Evolutionary conservation across 2,797 vertebrate genomes (phyloP).

Genomic region (Xerus rutilus): DNA sequence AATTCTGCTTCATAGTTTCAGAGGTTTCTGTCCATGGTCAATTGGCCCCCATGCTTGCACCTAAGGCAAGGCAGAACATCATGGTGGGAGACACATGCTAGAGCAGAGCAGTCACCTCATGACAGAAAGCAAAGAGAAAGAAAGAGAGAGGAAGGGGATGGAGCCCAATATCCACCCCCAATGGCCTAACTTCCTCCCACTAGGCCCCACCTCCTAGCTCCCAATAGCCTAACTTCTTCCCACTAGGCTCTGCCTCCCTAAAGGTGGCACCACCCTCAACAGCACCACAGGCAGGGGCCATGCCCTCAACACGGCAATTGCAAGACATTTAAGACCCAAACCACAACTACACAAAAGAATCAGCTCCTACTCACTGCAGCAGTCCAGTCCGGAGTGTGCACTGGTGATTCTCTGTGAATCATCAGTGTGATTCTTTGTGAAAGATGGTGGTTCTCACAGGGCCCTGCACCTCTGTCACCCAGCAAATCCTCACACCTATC

Average conservation of each 20-base stretch:
- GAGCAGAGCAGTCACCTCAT: no score
- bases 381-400: no score
- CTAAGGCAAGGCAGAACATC: not conserved
- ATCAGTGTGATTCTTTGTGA: no score
- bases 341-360: rapidly evolving
- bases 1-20: not conserved
- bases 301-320: not conserved
- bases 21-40: not conserved
- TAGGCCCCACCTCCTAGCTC: no score
- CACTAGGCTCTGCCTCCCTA: no score
- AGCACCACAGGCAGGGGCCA: no score
- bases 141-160: not conserved
- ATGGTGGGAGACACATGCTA: no score
- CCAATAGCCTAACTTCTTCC: no score
- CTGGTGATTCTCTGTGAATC: rapidly evolving
- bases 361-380: not conserved
- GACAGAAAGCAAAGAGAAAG: not conserved
- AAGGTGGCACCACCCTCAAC: no score
- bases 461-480: rapidly evolving
- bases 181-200: not conserved
- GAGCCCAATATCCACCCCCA: not conserved
- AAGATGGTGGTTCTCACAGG: rapidly evolving
- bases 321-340: not conserved
- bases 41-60: not conserved
- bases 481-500: not conserved